These are phyloP conservation scores for Byasa hedistus DNA, from an alignment of 2,888 invertebrate species.

Conservation along the genomic window DNA sequence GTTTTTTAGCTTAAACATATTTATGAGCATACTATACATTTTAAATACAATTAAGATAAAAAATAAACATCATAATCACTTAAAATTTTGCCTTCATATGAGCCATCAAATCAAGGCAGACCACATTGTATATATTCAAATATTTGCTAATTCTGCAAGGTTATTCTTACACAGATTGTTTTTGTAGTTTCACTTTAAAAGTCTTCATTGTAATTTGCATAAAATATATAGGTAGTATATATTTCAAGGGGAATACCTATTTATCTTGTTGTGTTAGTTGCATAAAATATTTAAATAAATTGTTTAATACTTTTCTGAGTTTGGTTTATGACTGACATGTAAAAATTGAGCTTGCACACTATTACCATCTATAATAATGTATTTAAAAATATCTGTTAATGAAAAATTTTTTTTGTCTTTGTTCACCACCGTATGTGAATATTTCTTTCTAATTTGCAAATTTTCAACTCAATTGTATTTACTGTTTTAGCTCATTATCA, in stretches of 20 bases:
- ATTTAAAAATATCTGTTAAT: background rate
- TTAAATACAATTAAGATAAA: no score
- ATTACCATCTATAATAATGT: background rate
- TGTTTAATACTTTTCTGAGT: background rate
- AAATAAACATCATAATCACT: slow-evolving; percentile 14
- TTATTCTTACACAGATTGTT: slow-evolving; percentile 47
- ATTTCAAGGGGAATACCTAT: slow-evolving; percentile 22
- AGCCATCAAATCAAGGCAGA: slow-evolving; percentile 57
- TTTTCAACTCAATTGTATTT: no score
- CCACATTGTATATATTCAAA: slow-evolving; percentile 58
- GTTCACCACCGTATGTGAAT: no score
- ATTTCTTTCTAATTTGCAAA: no score
- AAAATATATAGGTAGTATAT: slow-evolving; percentile 29
- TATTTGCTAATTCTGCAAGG: slow-evolving; percentile 62
- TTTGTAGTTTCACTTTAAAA: slow-evolving; percentile 36
- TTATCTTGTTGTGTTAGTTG: background rate
- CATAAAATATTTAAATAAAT: background rate
- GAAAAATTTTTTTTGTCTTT: no score
- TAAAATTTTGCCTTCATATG: slow-evolving; percentile 36
- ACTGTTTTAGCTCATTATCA: no score
- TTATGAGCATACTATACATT: no score
- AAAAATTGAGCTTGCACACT: background rate
- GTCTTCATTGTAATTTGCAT: slow-evolving; percentile 31
- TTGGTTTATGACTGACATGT: background rate
- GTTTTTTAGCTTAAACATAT: background rate